Conservation (phyloP, 2,888 invertebrate genomes). For the Lepidocyrtinus sp. region DNA sequence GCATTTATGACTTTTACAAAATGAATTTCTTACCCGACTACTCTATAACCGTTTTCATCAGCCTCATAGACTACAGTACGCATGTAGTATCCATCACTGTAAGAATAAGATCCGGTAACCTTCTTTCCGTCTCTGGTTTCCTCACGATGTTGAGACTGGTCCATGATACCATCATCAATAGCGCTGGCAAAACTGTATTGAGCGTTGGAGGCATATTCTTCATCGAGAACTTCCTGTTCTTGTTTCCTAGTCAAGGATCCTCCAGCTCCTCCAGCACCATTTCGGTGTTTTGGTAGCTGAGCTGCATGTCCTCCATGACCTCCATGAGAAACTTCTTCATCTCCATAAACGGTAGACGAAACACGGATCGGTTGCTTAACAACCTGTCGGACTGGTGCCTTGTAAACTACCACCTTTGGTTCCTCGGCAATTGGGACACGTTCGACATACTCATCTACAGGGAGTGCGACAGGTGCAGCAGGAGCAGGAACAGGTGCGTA, state of each 20-base stretch:
- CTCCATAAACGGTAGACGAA: not conserved
- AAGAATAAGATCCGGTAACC: slow-evolving; percentile 75
- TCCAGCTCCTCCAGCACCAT: not conserved
- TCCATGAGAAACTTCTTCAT: slow-evolving; percentile 22
- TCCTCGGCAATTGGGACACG: slow-evolving; percentile 14
- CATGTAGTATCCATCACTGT: slow-evolving; percentile 76
- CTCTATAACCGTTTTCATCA: slow-evolving; percentile 78
- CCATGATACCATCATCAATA: slow-evolving; percentile 75
- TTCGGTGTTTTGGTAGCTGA: no score
- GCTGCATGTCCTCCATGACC: not conserved
- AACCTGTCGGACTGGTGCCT: slow-evolving; percentile 41
- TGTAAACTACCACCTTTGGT: slow-evolving; percentile 41
- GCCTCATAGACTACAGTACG: slow-evolving; percentile 75
- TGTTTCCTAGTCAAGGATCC: no score
- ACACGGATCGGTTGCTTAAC: slow-evolving; percentile 53
- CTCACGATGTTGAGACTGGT: slow-evolving; percentile 71
- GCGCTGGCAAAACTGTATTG: slow-evolving; percentile 74
- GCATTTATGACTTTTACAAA: not conserved
- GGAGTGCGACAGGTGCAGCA: not conserved
- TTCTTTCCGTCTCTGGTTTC: slow-evolving; percentile 74
- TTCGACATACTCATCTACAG: not conserved
- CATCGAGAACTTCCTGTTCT: slow-evolving; percentile 48
- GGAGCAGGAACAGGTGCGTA: slow-evolving; percentile 9
- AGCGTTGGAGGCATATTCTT: slow-evolving; percentile 71
- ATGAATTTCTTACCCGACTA: slow-evolving; percentile 74